A percentile compares a stretch with the other conserved stretches of the same genome.
Conservation (phyloP, 2,888 invertebrate species). For the Tillus elongatus region DNA sequence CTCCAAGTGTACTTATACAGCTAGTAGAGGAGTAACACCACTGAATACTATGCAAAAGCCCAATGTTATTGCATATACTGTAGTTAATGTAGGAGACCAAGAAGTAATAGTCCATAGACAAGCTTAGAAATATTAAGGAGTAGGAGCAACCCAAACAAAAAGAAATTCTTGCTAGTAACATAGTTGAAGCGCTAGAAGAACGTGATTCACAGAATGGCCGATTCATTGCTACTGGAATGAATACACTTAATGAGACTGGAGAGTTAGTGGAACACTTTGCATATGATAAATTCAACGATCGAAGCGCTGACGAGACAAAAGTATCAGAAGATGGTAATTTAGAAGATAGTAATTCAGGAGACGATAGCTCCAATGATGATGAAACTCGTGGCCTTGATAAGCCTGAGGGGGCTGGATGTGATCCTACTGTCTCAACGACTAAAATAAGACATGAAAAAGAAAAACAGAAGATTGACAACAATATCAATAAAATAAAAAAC, state of each 20-base stretch:
- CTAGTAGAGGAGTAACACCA: neutral
- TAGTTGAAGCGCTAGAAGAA: neutral
- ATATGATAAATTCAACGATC: slow-evolving; percentile 1
- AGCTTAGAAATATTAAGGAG: neutral
- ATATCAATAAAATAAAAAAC: neutral
- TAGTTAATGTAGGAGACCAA: slow-evolving; percentile 1
- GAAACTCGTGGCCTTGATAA: slow-evolving; percentile 3
- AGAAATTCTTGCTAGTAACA: neutral
- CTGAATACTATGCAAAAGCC: slow-evolving; percentile 3
- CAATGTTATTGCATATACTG: neutral
- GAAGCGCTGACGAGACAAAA: slow-evolving; percentile 1
- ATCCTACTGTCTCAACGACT: neutral
- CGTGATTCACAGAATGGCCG: slow-evolving; percentile 2
- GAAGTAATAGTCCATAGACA: slow-evolving; percentile 1
- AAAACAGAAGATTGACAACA: neutral
- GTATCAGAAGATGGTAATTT: slow-evolving; percentile 1
- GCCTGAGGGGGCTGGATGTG: neutral
- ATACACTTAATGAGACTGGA: neutral
- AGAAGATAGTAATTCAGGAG: slow-evolving; percentile 3
- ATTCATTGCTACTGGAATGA: slow-evolving; percentile 1
- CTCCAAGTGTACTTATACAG: too few relatives aligned
- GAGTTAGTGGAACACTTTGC: slow-evolving; percentile 1
- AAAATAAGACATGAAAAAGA: slow-evolving; percentile 1
- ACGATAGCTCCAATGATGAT: neutral
- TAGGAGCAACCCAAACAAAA: neutral